Evolutionary conservation across 2,113 vertebrate species (phyloP), one percentile per base, ranked within the genome.

Genomic region (Anolis sagrei): DNA sequence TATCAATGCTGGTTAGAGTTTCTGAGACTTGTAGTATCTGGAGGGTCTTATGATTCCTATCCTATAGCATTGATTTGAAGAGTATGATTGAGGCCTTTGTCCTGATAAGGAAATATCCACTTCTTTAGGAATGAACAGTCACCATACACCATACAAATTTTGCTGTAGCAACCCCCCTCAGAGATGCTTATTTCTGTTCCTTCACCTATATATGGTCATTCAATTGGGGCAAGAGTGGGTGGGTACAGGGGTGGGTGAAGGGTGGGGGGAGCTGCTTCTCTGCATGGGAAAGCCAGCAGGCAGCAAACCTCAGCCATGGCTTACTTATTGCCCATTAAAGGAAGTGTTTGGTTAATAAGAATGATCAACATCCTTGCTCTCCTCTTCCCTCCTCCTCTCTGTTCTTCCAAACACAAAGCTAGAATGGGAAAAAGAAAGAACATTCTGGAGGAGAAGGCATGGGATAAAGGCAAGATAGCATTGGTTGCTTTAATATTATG

Each of bases 321-420:
- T 48, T 86, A 84, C 54, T 66, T 68, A 44, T 61, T 79, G 34
- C 85, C 81, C 82, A 48, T 8, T 0, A 84, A 74, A 74, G 58
- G 79, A 76, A 39, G 4, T 77, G 85, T 81, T 92, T 90, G 82
- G 66, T 32, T 83, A 75, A 29, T 16, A 76, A 81, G 32, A 62
- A 66, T 11, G 72, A 74, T 48, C 36, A 44, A 25, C 74, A 58
- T 77, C 48, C 64, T 76, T 76, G 69, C 69, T 66, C 13, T 16
- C 2, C 66, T 36, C 27, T 74, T 83, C 61, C 16, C 2, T 21
- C 18, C 0, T 5, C 7, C 8, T 70, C 19, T 27, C 19, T 84
- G 29, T 78, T 72, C 58, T 34, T 92, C n/a, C 44, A 76, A 84
- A 49, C 80, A 75, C 82, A 81, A 62, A 90, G 87, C 90, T 90